These are phyloP conservation scores for Drosophila pseudotakahashii DNA, from an alignment of 2,888 invertebrate species.

Conservation along the genomic window DNA sequence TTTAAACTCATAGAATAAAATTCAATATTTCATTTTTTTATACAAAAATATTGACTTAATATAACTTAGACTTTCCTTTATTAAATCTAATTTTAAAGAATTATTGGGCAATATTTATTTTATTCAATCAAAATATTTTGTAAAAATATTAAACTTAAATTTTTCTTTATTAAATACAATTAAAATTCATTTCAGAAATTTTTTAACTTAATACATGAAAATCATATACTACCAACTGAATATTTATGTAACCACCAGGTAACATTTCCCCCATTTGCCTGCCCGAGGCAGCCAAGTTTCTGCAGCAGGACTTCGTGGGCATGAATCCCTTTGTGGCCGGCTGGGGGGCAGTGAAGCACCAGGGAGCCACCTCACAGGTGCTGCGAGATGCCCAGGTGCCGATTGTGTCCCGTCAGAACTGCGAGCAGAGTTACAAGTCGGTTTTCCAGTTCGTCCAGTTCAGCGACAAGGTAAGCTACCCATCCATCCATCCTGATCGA, in stretches of 20 bases:
- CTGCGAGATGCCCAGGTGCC: conserved; percentile 85
- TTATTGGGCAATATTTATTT: too few species aligned
- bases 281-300: conserved; percentile 85
- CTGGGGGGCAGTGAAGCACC: conserved; percentile 89
- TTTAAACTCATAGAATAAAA: too few species aligned
- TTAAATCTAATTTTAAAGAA: too few species aligned
- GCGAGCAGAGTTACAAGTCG: conserved; percentile 84
- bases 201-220: too few species aligned
- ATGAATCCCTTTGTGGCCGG: conserved; percentile 90
- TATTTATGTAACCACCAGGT: conserved; percentile 85
- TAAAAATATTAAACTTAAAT: too few species aligned
- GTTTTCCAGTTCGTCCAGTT: conserved; percentile 73
- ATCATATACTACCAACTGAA: too few species aligned
- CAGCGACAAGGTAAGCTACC: conserved; percentile 68
- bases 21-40: too few species aligned
- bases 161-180: too few species aligned
- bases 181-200: too few species aligned
- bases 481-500: not conserved
- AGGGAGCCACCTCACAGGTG: conserved; percentile 80
- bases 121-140: too few species aligned
- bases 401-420: conserved; percentile 81
- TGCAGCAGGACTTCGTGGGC: conserved; percentile 82
- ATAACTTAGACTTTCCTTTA: too few species aligned
- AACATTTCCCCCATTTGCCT: conserved; percentile 90
- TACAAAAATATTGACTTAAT: too few species aligned